Percentiles rank a stretch among this genome's conserved stretches.
Evolutionary conservation across 2,888 invertebrate genomes (phyloP).

Genomic region (Oxycera nigricornis): DNA sequence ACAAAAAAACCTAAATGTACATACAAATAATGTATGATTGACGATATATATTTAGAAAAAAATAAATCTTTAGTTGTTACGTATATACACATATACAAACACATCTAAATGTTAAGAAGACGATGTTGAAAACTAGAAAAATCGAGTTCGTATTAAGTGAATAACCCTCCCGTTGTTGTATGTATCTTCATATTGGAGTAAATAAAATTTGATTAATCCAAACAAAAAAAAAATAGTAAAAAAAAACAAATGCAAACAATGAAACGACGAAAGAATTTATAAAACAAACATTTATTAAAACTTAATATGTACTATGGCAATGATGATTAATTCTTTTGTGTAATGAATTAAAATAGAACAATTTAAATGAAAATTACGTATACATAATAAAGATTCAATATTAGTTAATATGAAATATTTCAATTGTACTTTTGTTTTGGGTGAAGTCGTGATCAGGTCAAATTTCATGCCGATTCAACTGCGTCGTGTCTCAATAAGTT

Average conservation of each 20-base stretch:
- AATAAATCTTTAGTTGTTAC: slow-evolving; percentile 21
- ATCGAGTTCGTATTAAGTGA: slow-evolving; percentile 37
- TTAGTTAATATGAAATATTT: slow-evolving; percentile 24
- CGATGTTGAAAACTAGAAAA: slow-evolving; percentile 18
- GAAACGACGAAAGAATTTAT: not conserved
- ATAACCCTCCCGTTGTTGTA: slow-evolving; percentile 44
- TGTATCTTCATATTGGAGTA: slow-evolving; percentile 49
- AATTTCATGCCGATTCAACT: no score
- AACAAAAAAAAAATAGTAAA: slow-evolving; percentile 17
- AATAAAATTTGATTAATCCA: slow-evolving; percentile 35
- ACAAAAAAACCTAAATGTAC: slow-evolving; percentile 29
- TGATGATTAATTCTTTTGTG: slow-evolving; percentile 22
- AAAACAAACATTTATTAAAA: no score
- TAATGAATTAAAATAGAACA: slow-evolving; percentile 15
- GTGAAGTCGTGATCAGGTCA: no score
- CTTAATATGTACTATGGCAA: not conserved
- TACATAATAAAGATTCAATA: slow-evolving; percentile 24
- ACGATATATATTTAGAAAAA: not conserved
- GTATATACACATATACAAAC: not conserved
- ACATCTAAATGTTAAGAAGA: slow-evolving; percentile 9
- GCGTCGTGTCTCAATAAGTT: no score
- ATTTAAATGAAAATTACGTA: not conserved
- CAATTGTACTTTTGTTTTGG: no score
- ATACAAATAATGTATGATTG: slow-evolving; percentile 31
- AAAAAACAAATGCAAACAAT: not conserved